Base-by-base conservation (phyloP, 2,888 invertebrate genomes). In the Subacronicta megacephala region DNA sequence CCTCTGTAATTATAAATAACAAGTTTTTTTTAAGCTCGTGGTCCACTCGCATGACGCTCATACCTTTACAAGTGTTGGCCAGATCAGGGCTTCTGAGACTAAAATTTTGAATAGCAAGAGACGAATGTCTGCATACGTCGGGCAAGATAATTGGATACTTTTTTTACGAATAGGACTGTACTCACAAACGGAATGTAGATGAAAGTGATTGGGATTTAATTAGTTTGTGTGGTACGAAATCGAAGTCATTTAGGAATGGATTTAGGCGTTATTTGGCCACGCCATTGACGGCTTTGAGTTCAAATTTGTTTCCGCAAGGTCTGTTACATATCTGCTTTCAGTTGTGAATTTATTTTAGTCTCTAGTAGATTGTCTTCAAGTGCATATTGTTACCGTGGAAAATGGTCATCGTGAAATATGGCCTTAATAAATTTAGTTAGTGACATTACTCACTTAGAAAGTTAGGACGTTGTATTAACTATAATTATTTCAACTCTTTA, bases 71-170 rank as follows among this genome's bases (percentile, higher is more conserved):
- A 18, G 6, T 6, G 37, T 6, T 3, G 0, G 12, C 6, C 9
- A 23, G 7, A 3, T 29, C 15, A 9, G 4, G 15, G 15, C 57
- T 69, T 56, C 70, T 62, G 46, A 7, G 7, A 0, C 15, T 18
- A 31, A 2, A 16, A 17, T 62, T 44, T 12, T 6, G 35, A 33
- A 51, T 37, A 57, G 16, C 29, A 44, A 31, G 36, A 66, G 63
- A 42, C 52, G 45, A 40, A 59, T 33, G 72, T 71, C 75, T 85
- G 81, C 88, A 85, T 82, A 81, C 72, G 72, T 74, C 66, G 66
- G 64, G 59, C 49, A 68, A 67, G 82, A 81, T 87, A 86, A 85
- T 85, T 86, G 82, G 76, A 77, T 76, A 67, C 72, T 76, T 80
- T 82, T 75, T 78, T 77, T 59, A 31, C 38, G 29, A 37, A 38